Conservation (phyloP, 2,888 invertebrate genomes). For the Leucophenga montana region DNA sequence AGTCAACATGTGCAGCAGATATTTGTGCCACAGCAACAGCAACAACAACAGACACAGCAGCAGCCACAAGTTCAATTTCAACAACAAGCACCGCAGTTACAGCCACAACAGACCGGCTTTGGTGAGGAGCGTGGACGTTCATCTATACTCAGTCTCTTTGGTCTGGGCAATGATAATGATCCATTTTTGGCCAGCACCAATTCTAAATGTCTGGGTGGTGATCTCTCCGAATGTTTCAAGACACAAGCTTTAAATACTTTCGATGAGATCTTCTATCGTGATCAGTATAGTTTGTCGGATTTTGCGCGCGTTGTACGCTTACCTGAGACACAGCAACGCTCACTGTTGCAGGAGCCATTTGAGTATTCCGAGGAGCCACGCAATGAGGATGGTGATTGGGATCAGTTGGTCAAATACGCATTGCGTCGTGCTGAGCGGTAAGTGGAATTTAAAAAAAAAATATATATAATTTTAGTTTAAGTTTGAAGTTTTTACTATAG, state of each 20-base stretch:
- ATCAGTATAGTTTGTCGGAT: constrained; percentile 79
- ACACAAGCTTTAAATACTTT: constrained; percentile 84
- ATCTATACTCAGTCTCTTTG: constrained; percentile 85
- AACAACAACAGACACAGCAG: constrained; percentile 43
- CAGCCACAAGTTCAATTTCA: constrained; percentile 43
- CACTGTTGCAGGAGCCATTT: constrained; percentile 81
- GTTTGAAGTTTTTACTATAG: no score
- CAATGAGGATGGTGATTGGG: constrained; percentile 86
- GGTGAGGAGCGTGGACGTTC: constrained; percentile 75
- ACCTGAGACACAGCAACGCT: constrained; percentile 80
- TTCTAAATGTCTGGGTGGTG: constrained; percentile 83
- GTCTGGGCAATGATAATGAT: constrained; percentile 85
- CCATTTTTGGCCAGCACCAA: constrained; percentile 85
- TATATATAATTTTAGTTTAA: background rate
- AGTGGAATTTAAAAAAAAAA: constrained; percentile 44
- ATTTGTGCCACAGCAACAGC: constrained; percentile 50
- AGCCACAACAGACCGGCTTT: constrained; percentile 49
- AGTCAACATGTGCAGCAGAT: constrained; percentile 53
- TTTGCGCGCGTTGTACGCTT: constrained; percentile 82
- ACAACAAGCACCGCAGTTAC: constrained; percentile 52
- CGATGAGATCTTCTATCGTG: constrained; percentile 84
- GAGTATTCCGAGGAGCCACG: constrained; percentile 82
- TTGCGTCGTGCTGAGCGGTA: constrained; percentile 83
- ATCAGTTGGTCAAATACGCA: constrained; percentile 83
- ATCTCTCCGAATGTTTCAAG: constrained; percentile 90